Evolutionary conservation across 2,113 vertebrate species (phyloP).

Genomic region (Antechinus flavipes): DNA sequence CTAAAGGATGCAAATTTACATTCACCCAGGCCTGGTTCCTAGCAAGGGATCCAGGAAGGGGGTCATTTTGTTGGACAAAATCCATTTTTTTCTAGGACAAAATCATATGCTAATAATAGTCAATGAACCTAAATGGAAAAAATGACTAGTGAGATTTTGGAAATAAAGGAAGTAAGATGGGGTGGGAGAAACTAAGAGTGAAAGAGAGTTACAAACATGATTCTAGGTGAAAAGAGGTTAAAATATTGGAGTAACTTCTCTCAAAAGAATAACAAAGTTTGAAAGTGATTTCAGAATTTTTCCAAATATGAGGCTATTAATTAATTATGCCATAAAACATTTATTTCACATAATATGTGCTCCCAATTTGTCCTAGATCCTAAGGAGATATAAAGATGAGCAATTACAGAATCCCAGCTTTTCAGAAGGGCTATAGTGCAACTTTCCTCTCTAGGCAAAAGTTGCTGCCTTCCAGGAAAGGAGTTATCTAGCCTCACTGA

Average conservation of each 20-base stretch:
- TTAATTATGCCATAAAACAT: background rate
- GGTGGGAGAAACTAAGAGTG: background rate
- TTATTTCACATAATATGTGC: background rate
- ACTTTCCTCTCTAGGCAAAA: background rate
- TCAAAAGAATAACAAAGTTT: background rate
- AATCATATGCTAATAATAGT: background rate
- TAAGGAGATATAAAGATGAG: background rate
- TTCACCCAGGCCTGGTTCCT: background rate
- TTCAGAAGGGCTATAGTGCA: background rate
- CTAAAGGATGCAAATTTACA: background rate
- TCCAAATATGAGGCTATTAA: background rate
- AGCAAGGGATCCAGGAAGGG: background rate
- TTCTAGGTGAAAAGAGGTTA: background rate
- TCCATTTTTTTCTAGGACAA: background rate
- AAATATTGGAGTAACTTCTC: background rate
- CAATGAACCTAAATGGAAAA: background rate
- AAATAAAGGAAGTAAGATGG: background rate
- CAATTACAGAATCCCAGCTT: background rate
- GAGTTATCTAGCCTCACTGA: background rate
- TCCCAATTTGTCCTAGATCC: background rate
- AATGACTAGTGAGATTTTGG: background rate
- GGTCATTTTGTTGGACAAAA: background rate
- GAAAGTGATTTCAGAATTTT: background rate
- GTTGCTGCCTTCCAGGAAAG: background rate
- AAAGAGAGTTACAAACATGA: background rate